Evolutionary conservation across 2,797 vertebrate species (phyloP), one percentile per base, ranked within the genome.

Genomic region (Enteromius radiatus): DNA sequence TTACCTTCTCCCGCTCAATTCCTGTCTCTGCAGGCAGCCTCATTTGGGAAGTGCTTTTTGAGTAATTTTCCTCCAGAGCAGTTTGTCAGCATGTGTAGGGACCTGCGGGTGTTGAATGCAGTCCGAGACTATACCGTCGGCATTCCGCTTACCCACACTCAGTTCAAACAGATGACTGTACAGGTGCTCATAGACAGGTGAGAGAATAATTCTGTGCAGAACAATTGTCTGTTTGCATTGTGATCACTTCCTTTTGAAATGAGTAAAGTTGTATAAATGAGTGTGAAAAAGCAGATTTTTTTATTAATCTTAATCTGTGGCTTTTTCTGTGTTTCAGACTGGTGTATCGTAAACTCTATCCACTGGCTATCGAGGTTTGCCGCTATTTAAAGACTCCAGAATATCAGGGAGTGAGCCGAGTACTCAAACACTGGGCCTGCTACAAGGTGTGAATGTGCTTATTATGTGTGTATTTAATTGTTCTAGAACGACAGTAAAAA

Each of bases 381-480:
- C 95, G 96, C 71, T 98, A 98, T 90, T 89, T 99, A 90, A 97
- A 97, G 68, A 97, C 97, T 70, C 95, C 97, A 0, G 98, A 98
- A 86, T 96, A 96, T 69, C 97, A 97, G 86, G 98, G 98, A 0
- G 97, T 97, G 76, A 98, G 97, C 91, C 89, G 97, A 65, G 96
- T 99, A 74, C 95, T 99, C 70, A 97, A 97, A 3, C 98, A 98
- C 91, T 99, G 97, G 97, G 98, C 98, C 19, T 97, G 97, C 80
- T 97, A 96, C 89, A 98, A 99, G 96, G 98, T 97, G 86, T 41
- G 38, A 70, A 52, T 19, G 47, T 73, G 65, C 38, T 41, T 41
- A 41, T 41, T 75, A 14, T 71, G 36, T 19, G 59, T n/a, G 38
- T 41, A 41, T 43, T 43, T 43, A 43, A 9, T 43, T 43, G 41